phyloP scores from a whole-genome alignment of 2,797 vertebrate genomes.

The Mus caroli region DNA sequence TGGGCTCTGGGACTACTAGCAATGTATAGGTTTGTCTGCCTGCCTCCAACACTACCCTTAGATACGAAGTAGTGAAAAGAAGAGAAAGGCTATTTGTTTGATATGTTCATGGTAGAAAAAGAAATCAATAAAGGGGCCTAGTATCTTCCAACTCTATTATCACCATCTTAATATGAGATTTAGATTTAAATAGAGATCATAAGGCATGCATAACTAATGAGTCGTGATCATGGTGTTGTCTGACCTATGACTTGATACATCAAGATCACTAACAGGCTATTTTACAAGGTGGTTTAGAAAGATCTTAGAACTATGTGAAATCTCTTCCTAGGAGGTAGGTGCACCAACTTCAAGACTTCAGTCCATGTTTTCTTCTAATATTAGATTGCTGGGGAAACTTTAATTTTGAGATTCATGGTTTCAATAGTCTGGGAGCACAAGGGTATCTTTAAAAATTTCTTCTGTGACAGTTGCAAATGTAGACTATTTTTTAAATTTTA shows the following conservation, averaged over 20 bases:
- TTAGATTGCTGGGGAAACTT: background rate
- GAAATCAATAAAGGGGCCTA: background rate
- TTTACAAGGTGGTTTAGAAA: background rate
- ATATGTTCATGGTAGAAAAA: background rate
- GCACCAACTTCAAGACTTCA: background rate
- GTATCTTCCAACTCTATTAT: background rate
- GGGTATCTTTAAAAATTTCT: background rate
- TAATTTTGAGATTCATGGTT: background rate
- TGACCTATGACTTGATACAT: background rate
- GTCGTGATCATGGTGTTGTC: background rate
- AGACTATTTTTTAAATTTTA: conserved; percentile 6
- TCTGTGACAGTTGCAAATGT: background rate
- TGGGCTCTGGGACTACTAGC: background rate
- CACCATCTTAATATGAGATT: background rate
- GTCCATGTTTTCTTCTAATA: background rate
- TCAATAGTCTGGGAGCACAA: background rate
- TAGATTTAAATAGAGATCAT: background rate
- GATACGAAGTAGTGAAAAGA: background rate
- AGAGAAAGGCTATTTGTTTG: background rate
- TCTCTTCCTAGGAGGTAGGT: background rate
- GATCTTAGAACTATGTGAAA: background rate
- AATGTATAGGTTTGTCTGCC: background rate
- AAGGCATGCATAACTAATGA: background rate
- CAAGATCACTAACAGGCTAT: background rate
- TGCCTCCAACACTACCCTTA: background rate